Evolutionary conservation across 1,140 invertebrate genomes (phyloP).

Genomic region (Sipha flava): DNA sequence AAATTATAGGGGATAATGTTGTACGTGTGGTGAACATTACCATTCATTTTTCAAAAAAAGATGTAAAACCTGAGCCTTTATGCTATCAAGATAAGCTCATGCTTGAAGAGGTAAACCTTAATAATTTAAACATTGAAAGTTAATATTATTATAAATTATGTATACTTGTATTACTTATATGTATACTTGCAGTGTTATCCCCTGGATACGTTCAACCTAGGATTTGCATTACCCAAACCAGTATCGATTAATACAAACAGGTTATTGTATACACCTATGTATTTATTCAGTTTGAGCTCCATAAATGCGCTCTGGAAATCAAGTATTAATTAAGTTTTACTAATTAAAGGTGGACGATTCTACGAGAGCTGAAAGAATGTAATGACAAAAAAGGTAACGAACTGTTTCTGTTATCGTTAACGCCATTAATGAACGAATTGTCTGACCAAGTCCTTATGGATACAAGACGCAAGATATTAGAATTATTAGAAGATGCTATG

Average conservation of each 20-base stretch:
- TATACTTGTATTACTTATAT: too few species aligned
- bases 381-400: slow-evolving; percentile 23
- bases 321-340: neutral
- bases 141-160: neutral
- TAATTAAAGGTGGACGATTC: slow-evolving; percentile 6
- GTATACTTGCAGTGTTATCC: neutral
- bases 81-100: slow-evolving; percentile 27
- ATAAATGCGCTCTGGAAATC: too few species aligned
- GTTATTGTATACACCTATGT: neutral
- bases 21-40: slow-evolving; percentile 20
- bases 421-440: slow-evolving; percentile 9
- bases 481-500: neutral
- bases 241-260: slow-evolving; percentile 12
- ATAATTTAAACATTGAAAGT: neutral
- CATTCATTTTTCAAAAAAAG: slow-evolving; percentile 29
- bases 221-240: slow-evolving; percentile 12
- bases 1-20: neutral
- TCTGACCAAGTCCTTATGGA: neutral
- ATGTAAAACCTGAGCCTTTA: neutral
- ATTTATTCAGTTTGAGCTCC: too few species aligned
- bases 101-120: slow-evolving; percentile 12
- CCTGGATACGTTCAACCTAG: neutral
- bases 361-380: slow-evolving; percentile 13
- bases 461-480: slow-evolving; percentile 19
- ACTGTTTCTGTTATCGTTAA: neutral